Percentiles rank a stretch among this genome's conserved stretches.
Evolutionary conservation across 2,888 invertebrate species (phyloP).

Genomic region (Strigamia maritima): DNA sequence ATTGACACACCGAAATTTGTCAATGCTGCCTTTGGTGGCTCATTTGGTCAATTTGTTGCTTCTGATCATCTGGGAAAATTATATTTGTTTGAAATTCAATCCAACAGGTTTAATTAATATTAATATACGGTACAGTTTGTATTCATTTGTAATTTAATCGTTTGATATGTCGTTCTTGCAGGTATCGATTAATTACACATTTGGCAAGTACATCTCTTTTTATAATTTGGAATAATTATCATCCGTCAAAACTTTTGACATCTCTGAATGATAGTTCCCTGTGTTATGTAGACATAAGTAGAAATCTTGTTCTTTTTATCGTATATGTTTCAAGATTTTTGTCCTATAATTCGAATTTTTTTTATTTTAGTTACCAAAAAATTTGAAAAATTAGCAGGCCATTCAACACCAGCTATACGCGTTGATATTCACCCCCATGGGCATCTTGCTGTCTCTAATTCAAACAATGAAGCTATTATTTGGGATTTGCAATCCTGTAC

Average conservation of each 20-base stretch:
- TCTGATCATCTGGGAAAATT: background rate
- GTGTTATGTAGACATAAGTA: background rate
- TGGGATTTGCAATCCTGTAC: background rate
- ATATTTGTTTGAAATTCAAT: background rate
- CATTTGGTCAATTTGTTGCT: background rate
- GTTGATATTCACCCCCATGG: background rate
- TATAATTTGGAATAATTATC: background rate
- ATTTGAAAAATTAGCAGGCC: background rate
- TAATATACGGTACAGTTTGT: no score
- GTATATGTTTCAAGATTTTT: background rate
- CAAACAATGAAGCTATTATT: background rate
- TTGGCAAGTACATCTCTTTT: background rate
- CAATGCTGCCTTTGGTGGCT: background rate
- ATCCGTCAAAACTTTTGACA: background rate
- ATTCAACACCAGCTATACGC: background rate
- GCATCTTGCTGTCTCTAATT: background rate
- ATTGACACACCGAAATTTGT: background rate
- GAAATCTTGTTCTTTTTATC: background rate
- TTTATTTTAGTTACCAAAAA: background rate
- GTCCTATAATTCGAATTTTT: background rate
- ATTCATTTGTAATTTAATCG: background rate
- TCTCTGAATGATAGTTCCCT: background rate
- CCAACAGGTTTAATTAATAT: background rate
- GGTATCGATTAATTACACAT: background rate
- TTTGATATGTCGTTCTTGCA: background rate